Evolutionary conservation across 2,888 invertebrate genomes (phyloP), one percentile per base, ranked within the genome.

Genomic region (Drosophila infuscata): DNA sequence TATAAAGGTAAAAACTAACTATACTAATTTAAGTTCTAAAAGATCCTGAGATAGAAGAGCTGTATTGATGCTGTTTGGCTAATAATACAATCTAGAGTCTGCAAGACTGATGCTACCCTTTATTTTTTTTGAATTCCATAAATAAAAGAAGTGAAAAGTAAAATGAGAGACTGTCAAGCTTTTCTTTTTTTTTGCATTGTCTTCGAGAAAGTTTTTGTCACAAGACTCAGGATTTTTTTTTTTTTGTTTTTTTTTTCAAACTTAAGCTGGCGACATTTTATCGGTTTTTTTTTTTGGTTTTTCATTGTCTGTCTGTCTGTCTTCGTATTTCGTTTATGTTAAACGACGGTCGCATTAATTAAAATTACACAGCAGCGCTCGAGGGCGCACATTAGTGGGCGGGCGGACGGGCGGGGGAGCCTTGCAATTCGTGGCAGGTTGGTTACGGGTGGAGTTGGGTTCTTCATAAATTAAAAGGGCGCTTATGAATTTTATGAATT

Each of bases 401-500:
- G 30, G 43, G 20, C 12, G 63, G 30, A 30, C 30, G 29, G 41
- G 33, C 12, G 49, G 25, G 25, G 25, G 2, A 25, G 56, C 6
- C 29, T n/a, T 15, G 30, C 48, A 49, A 35, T 29, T n/a, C 5
- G 51, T n/a, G n/a, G 9, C n/a, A 15, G 29, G 30, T 3, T 11
- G 51, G 46, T 25, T 25, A 2, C 25, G 25, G 25, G 0, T 11
- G 54, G 25, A 43, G 17, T 53, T 29, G 29, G 57, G 58, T 32
- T 75, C 67, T 76, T 69, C 90, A 90, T 90, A 87, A 87, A 87
- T 87, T 90, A 87, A 89, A 83, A 63, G 78, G 76, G 88, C 89
- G 88, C 87, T 87, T 90, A 87, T 90, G 88, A 87, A 90, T 87
- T 84, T 89, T 87, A 87, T 87, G 70, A 83, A 86, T 89, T 82